Evolutionary conservation across 35 echinoderm and acorn worm species (phyloP).

Genomic region (Patiria miniata): DNA sequence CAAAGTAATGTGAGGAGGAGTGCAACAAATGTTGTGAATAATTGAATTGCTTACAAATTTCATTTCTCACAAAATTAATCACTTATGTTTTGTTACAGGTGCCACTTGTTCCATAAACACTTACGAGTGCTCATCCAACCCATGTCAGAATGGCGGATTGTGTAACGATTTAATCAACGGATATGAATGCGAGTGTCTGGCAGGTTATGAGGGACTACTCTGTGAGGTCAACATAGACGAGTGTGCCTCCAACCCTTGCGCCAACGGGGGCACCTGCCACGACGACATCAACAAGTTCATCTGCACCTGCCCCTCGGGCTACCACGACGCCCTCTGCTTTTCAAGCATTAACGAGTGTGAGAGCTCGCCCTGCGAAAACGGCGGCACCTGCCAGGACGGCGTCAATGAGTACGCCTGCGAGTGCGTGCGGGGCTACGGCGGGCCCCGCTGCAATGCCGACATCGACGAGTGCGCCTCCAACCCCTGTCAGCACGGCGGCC

Average conservation of each 20-base stretch:
- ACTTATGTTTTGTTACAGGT: neutral
- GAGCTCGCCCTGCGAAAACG: conserved; percentile 52
- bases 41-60: neutral
- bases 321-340: conserved; percentile 52
- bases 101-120: conserved; percentile 45
- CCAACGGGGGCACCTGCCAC: conserved; percentile 57
- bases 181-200: conserved; percentile 47
- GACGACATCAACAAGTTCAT: conserved; percentile 48
- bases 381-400: conserved; percentile 59
- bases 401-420: conserved; percentile 54
- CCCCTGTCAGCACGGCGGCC: conserved; percentile 84
- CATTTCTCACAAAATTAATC: too few species aligned
- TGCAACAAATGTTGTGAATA: neutral
- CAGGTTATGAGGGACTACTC: conserved; percentile 57
- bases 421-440: conserved; percentile 59
- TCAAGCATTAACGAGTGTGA: conserved; percentile 71
- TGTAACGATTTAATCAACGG: conserved; percentile 71
- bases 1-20: neutral
- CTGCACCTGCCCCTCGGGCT: conserved; percentile 65
- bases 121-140: conserved; percentile 76
- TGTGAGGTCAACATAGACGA: conserved; percentile 71
- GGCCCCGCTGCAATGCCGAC: conserved; percentile 49
- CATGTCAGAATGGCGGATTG: conserved; percentile 53
- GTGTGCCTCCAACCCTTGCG: conserved; percentile 53
- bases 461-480: conserved; percentile 87